Base-by-base conservation (phyloP, 2,888 invertebrate species). In the Antheraea yamamai region DNA sequence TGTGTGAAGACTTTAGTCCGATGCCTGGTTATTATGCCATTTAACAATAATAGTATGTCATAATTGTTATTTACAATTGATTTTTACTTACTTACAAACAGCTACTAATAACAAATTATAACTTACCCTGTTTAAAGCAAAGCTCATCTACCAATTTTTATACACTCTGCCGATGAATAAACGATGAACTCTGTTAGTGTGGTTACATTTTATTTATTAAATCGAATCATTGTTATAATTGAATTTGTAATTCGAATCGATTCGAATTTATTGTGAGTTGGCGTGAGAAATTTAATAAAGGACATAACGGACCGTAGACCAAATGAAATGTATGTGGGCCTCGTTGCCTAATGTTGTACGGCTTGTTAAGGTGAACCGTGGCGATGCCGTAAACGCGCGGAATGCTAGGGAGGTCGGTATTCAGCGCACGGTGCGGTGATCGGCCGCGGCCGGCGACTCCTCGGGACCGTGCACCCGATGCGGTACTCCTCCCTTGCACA, bases 381-480 rank as follows among this genome's bases (percentile, higher is more conserved):
- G 87, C 87, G 85, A 81, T 83, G 86, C 85, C 85, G 85, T 88
- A 87, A 84, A 87, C 80, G 87, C 82, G 83, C 81, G 88, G 91
- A 89, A 92, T 92, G 88, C 85, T 84, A 88, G 82, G 86, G 82
- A 78, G 84, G 85, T 85, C 84, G 85, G 83, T 91, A 95, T 95
- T 92, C 94, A 84, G 82, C 81, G 86, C 94, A 93, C 94, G 93
- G 83, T 79, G 80, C 64, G 58, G n/a, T 20, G n/a, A 8, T 26
- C 55, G 64, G 26, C 78, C 89, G 58, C 90, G 93, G 92, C 82
- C 94, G 92, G 89, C 93, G 94, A 94, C 94, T 93, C 91, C 91
- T 91, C 90, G 85, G 88, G 85, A 87, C 89, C 87, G 90, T 91
- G 88, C 91, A 90, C 86, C 87, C 87, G 86, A 88, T 88, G 87